Percentiles rank a stretch among this genome's conserved stretches.
Evolutionary conservation across 1,140 invertebrate species (phyloP).

Genomic region (Anthonomus grandis): DNA sequence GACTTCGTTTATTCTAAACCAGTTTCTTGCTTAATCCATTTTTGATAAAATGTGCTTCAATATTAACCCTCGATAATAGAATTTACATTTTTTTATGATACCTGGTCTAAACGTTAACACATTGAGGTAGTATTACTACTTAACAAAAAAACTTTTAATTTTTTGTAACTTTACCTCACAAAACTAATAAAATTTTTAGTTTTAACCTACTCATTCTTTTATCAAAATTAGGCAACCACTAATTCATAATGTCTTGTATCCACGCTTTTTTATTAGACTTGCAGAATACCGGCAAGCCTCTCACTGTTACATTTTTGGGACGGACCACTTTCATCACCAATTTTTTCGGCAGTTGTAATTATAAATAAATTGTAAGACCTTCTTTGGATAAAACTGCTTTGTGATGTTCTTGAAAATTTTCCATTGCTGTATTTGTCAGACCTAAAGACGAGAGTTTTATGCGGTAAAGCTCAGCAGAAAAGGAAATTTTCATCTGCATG

Average conservation of each 20-base stretch:
- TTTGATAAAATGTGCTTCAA: neutral
- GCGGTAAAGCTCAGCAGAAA: neutral
- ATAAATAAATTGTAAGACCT: neutral
- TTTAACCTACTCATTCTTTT: neutral
- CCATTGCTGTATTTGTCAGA: no score
- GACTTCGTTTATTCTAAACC: neutral
- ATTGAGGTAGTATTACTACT: neutral
- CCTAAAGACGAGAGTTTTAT: neutral
- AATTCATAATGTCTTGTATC: neutral
- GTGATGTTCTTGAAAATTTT: no score
- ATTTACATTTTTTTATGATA: constrained; percentile 4
- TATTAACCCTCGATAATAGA: constrained; percentile 5
- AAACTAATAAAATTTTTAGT: neutral
- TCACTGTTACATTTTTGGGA: neutral
- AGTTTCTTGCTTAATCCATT: no score
- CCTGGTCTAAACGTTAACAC: neutral
- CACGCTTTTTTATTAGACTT: no score
- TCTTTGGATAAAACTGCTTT: no score
- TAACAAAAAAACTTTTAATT: constrained; percentile 1
- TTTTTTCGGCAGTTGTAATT: no score
- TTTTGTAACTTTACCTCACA: neutral
- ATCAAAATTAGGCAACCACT: constrained; percentile 1
- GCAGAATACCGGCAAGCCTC: no score
- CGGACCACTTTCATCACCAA: neutral
- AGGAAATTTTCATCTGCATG: constrained; percentile 1